These are phyloP conservation scores for Heteromormyrus szaboi DNA, from an alignment of 2,797 vertebrate species.

Conservation along the genomic window DNA sequence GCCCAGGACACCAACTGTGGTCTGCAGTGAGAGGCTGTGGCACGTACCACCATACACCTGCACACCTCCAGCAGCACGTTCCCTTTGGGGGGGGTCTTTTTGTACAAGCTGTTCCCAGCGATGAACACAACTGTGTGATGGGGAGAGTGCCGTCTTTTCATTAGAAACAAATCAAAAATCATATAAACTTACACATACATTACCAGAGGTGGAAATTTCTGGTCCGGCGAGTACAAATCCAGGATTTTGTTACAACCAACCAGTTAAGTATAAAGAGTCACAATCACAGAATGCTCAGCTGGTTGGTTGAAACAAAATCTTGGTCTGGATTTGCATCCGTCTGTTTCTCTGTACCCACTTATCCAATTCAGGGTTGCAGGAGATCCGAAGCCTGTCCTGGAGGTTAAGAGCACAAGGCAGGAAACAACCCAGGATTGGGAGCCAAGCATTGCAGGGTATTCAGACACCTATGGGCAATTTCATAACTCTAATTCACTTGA, in stretches of 20 bases:
- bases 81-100: constrained; percentile 78
- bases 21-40: neutral
- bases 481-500: neutral
- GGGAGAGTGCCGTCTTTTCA: constrained; percentile 13
- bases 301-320: neutral
- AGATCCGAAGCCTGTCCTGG: neutral
- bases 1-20: neutral
- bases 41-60: constrained; percentile 81
- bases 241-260: neutral
- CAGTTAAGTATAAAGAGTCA: neutral
- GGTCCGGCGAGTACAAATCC: neutral
- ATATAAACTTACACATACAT: neutral
- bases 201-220: neutral
- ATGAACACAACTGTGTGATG: constrained; percentile 79
- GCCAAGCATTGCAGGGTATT: neutral
- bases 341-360: neutral
- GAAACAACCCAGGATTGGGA: neutral
- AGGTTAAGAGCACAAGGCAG: neutral
- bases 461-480: neutral
- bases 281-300: neutral
- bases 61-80: constrained; percentile 80
- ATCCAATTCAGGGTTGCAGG: neutral
- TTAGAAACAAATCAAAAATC: neutral
- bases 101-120: constrained; percentile 80
- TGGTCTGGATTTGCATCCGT: neutral